phyloP scores from a whole-genome alignment of 2,797 vertebrate species.

The Poecilia wingei region DNA sequence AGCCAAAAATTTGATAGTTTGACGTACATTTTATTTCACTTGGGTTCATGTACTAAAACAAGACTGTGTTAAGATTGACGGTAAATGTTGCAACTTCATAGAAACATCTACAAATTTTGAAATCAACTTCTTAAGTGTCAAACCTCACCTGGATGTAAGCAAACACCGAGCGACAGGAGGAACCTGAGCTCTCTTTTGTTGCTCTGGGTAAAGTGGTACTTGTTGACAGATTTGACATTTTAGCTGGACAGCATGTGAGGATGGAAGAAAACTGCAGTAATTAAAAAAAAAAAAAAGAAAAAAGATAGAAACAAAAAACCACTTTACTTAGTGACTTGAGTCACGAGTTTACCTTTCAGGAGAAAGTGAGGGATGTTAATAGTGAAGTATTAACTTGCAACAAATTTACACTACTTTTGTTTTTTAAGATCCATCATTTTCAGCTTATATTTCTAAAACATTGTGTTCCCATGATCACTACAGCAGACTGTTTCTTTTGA shows the following conservation, averaged over 20 bases:
- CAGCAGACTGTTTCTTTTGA: neutral
- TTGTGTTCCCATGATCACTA: conserved; percentile 5
- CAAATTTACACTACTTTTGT: neutral
- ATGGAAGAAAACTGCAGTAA: conserved; percentile 20
- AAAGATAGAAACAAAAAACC: conserved; percentile 8
- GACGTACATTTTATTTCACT: neutral
- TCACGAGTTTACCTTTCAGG: conserved; percentile 19
- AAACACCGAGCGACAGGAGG: conserved; percentile 66
- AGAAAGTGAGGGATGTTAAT: neutral
- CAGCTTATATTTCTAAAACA: neutral
- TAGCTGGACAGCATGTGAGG: conserved; percentile 61
- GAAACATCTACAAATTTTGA: conserved; percentile 32
- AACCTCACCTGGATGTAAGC: conserved; percentile 53
- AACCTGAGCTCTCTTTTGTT: conserved; percentile 80
- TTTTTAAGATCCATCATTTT: conserved; percentile 2
- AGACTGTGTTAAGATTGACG: neutral
- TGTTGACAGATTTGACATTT: conserved; percentile 82
- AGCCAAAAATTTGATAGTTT: neutral
- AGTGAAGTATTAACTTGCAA: neutral
- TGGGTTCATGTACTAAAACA: neutral
- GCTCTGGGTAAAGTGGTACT: conserved; percentile 76
- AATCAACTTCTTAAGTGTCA: conserved; percentile 47
- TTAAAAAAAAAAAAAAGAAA: conserved; percentile 22
- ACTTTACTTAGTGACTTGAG: neutral
- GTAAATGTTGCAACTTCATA: conserved; percentile 41